phyloP scores from a whole-genome alignment of 2,797 vertebrate species.

The Lacerta agilis region DNA sequence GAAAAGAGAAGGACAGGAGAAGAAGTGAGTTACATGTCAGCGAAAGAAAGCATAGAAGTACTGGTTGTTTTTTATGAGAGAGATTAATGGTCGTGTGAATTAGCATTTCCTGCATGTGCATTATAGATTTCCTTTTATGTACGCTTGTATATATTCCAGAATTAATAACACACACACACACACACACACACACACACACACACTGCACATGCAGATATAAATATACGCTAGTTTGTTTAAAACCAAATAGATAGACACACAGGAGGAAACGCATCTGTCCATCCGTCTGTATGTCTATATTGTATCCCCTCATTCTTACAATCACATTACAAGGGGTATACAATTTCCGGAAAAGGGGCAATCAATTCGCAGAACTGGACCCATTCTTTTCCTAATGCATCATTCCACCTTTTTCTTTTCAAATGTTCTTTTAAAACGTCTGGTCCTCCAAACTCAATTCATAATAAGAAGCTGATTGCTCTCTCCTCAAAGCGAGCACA shows the following conservation, averaged over 20 bases:
- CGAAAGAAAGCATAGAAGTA: background rate
- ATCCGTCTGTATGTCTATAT: too few species aligned
- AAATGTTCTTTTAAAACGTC: constrained; percentile 51
- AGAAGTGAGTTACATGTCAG: background rate
- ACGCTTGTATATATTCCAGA: background rate
- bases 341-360: background rate
- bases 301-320: background rate
- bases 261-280: background rate
- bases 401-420: constrained; percentile 33
- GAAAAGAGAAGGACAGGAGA: constrained; percentile 55
- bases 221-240: background rate
- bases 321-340: background rate
- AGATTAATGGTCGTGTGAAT: background rate
- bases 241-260: background rate
- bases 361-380: too few species aligned
- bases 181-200: too few species aligned
- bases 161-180: background rate
- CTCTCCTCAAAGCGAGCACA: constrained; percentile 70
- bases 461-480: constrained; percentile 61
- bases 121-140: background rate
- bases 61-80: background rate
- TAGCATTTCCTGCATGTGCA: background rate
- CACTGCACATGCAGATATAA: background rate
- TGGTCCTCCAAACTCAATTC: constrained; percentile 42
- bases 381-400: too few species aligned